Base-by-base conservation (phyloP, 2,113 vertebrate genomes). In the Myotis brandtii region DNA sequence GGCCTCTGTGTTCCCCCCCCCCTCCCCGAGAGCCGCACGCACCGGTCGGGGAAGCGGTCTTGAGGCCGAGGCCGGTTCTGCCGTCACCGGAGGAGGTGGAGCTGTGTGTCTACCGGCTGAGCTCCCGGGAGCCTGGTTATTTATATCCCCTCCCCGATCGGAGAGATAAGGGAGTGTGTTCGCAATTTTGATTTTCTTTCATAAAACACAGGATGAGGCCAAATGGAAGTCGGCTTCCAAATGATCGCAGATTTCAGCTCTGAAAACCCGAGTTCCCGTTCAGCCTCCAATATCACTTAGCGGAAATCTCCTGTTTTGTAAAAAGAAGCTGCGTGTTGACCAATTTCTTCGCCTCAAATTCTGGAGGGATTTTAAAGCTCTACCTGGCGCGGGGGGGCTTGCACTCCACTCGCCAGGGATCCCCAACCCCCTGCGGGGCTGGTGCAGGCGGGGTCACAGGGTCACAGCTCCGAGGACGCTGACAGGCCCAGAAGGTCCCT, bases 151-250 rank as follows among this genome's bases (percentile, higher is more conserved):
- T 70, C 89, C 81, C 91, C 52, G 16, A 52, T 64, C 0, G 1
- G 88, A 87, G 87, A 72, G 21, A 12, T 0, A n/a, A 37, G 77
- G 91, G 96, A 69, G 50, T 56, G 91, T 32, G 91, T 20, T 67
- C 48, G 93, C 93, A 86, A 82, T 86, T 79, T 70, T 64, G 32
- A 50, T 46, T 96, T 95, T 85, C 77, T 91, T 91, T 94, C 96
- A 56, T 64, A 86, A 87, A 92, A 85, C 88, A 70, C 91, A 88
- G 94, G 93, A 81, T 72, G 95, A 66, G 85, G 93, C 95, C 95
- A 77, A 52, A 32, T 14, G 91, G 75, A 46, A 83, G 81, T 25
- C 27, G 2, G 75, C n/a, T 83, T 77, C 93, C 17, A 48, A 89
- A 59, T 0, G 76, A 84, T 32, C 50, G 1, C 9, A 17, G 91